These are phyloP conservation scores for Pinctada fucata DNA, from an alignment of 2,888 invertebrate species.

Conservation along the genomic window DNA sequence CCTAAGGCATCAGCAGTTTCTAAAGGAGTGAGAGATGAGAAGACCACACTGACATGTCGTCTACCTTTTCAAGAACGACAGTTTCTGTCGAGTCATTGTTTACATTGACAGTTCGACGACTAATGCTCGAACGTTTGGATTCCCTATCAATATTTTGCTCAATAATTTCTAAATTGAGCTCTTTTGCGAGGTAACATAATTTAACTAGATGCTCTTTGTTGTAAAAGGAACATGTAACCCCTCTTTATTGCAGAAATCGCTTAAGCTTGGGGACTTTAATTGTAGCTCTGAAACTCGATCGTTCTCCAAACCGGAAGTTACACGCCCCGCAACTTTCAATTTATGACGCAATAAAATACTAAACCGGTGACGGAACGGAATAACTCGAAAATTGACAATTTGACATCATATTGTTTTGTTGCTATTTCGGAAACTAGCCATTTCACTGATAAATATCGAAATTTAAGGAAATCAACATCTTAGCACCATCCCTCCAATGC, in stretches of 20 bases:
- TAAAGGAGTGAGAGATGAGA: not conserved
- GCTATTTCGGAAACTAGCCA: too few relatives aligned
- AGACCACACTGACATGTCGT: not conserved
- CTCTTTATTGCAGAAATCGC: constrained; percentile 13
- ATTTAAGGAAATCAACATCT: too few relatives aligned
- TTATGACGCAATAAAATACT: too few relatives aligned
- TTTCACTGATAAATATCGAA: too few relatives aligned
- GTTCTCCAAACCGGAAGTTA: constrained; percentile 3
- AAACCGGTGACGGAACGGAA: too few relatives aligned
- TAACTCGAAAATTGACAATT: too few relatives aligned
- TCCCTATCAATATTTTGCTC: not conserved
- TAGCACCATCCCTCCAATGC: too few relatives aligned
- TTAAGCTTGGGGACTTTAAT: constrained; percentile 7
- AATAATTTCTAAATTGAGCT: not conserved
- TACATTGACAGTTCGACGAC: not conserved
- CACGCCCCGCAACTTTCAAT: too few relatives aligned
- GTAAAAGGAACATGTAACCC: constrained; percentile 2
- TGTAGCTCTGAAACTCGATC: constrained; percentile 11
- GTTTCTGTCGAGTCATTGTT: not conserved
- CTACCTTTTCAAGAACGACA: not conserved
- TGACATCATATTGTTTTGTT: too few relatives aligned
- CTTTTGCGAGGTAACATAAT: not conserved
- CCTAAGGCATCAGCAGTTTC: not conserved
- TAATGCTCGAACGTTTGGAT: not conserved
- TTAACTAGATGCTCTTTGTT: not conserved